Evolutionary conservation across 2,888 invertebrate species (phyloP).

Genomic region (Bombylius major): DNA sequence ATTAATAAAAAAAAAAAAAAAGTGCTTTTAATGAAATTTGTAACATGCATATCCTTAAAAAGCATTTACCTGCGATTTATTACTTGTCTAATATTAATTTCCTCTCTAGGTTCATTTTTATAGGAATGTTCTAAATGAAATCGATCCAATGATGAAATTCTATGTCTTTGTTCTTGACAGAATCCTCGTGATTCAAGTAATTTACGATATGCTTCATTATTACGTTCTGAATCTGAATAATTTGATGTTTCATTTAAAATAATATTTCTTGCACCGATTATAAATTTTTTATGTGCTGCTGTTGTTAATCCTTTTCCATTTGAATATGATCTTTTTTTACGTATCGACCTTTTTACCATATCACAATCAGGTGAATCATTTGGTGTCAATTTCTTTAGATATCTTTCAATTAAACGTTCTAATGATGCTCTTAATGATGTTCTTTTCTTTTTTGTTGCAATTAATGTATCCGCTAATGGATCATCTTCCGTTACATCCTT

Average conservation of each 20-base stretch:
- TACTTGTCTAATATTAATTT: constrained; percentile 38
- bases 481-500: not conserved
- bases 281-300: constrained; percentile 1
- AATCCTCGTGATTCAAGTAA: constrained; percentile 3
- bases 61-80: constrained; percentile 40
- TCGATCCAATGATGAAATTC: constrained; percentile 18
- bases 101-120: constrained; percentile 16
- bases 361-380: constrained; percentile 9
- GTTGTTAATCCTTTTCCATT: not conserved
- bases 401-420: constrained; percentile 19
- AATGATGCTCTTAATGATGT: constrained; percentile 17
- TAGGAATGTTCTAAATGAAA: constrained; percentile 18
- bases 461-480: constrained; percentile 9
- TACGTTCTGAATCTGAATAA: not conserved
- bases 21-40: no score
- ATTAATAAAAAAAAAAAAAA: no score
- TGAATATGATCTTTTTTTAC: not conserved
- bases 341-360: constrained; percentile 7
- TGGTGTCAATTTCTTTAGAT: constrained; percentile 19
- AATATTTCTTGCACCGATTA: constrained; percentile 10
- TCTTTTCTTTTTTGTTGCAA: constrained; percentile 12
- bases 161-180: constrained; percentile 15
- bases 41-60: not conserved
- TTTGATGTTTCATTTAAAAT: not conserved
- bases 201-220: constrained; percentile 2